Conservation (phyloP, 2,113 vertebrate species). For the Collichthys lucidus region DNA sequence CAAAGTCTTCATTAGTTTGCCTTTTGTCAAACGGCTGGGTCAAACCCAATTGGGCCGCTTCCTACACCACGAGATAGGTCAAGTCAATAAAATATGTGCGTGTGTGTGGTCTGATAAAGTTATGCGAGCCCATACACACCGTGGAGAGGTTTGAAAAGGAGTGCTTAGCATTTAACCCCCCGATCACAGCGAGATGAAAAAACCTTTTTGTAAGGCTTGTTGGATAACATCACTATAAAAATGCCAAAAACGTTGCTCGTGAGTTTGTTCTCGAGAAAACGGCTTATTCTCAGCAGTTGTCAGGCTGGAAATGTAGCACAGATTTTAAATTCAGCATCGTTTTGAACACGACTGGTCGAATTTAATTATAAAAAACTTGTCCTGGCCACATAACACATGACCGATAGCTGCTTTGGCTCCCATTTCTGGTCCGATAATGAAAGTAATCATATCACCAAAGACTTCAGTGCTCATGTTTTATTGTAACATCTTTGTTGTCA, state of each 20-base stretch:
- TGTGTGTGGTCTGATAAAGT: conserved; percentile 30
- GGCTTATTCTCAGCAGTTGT: not conserved
- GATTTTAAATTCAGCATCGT: not conserved
- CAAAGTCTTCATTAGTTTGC: conserved; percentile 82
- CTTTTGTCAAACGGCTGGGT: conserved; percentile 71
- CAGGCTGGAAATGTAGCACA: not conserved
- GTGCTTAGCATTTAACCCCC: not conserved
- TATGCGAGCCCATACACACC: not conserved
- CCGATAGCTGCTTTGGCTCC: not conserved
- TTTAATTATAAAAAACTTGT: not conserved
- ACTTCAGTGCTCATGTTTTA: conserved; percentile 17
- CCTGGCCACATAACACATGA: not conserved
- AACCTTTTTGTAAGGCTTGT: not conserved
- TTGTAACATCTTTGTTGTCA: conserved; percentile 35
- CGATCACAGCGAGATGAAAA: conserved; percentile 19
- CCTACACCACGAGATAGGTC: conserved; percentile 74
- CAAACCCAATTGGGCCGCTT: conserved; percentile 68
- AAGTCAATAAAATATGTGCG: conserved; percentile 62
- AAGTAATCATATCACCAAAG: conserved; percentile 29
- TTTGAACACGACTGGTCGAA: not conserved
- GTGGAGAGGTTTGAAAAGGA: not conserved
- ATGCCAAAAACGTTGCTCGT: not conserved
- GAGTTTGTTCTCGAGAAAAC: not conserved
- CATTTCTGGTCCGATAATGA: conserved; percentile 25
- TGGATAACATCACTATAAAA: not conserved